phyloP scores from a whole-genome alignment of 2,113 vertebrate genomes.

The Sander vitreus region DNA sequence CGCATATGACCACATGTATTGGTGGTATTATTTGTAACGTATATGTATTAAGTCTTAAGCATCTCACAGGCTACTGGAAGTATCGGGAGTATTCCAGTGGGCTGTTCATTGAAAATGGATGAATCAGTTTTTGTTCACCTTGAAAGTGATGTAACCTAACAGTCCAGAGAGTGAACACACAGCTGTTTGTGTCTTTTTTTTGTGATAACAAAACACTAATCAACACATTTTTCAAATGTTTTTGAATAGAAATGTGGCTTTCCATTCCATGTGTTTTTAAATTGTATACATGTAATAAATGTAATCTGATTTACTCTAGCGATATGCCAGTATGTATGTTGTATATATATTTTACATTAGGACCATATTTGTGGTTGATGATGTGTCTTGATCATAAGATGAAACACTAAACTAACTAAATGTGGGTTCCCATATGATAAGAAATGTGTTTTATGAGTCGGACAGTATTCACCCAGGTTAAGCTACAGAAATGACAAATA shows the following conservation, averaged over 20 bases:
- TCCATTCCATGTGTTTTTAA: slow-evolving; percentile 31
- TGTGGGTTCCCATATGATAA: slow-evolving; percentile 6
- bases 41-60: slow-evolving; percentile 35
- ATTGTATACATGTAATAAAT: slow-evolving; percentile 49
- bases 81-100: slow-evolving; percentile 5
- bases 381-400: not conserved
- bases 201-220: slow-evolving; percentile 47
- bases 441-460: slow-evolving; percentile 6
- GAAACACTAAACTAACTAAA: slow-evolving; percentile 7
- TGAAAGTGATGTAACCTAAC: not conserved
- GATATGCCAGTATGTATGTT: slow-evolving; percentile 35
- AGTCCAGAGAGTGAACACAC: slow-evolving; percentile 14
- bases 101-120: slow-evolving; percentile 15
- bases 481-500: slow-evolving; percentile 8
- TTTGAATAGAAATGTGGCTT: slow-evolving; percentile 4
- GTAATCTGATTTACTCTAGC: slow-evolving; percentile 39
- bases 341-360: slow-evolving; percentile 10
- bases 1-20: slow-evolving; percentile 37
- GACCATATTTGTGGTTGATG: not conserved
- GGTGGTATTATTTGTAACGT: slow-evolving; percentile 53
- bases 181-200: slow-evolving; percentile 24
- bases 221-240: not conserved
- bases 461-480: not conserved
- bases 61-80: slow-evolving; percentile 28
- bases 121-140: slow-evolving; percentile 7